Base-by-base conservation (phyloP, 2,113 vertebrate genomes). In the Festucalex cinctus region DNA sequence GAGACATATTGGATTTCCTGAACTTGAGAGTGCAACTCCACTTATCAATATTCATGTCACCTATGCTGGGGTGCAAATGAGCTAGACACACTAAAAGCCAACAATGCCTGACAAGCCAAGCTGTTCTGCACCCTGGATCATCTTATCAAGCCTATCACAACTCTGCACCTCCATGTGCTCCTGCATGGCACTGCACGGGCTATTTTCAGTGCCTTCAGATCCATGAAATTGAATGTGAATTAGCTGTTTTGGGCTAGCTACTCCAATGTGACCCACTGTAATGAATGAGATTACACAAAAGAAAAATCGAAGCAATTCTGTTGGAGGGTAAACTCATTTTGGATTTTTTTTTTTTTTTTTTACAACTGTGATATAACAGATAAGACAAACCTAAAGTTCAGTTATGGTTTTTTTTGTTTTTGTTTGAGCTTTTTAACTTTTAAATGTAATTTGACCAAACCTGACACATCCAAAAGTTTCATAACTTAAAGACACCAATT, bases 171-270 rank as follows among this genome's bases (percentile, higher is more conserved):
- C 82, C 68, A 71, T 75, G 76, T 76, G 79, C 69, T 81, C 80
- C 73, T 73, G 65, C 70, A 63, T 78, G 73, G 70, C 78, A 70
- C 62, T 65, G 85, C 84, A 76, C 73, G 69, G 83, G 80, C 81
- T 82, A 86, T 86, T 91, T 81, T 77, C 79, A 85, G 81, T 87
- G 85, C 85, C 87, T 89, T 84, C 74, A 83, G 80, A 81, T 80
- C 86, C 87, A 87, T 90, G 86, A 91, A 90, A 90, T 87, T 90
- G 85, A 85, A 83, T 82, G 77, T 59, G 77, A 87, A 88, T 89
- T 89, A 81, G 80, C 87, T 87, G 89, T 83, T 88, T 86, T 82
- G 70, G 76, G 66, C 70, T 73, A 60, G 78, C 69, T 75, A 64
- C 66, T 77, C 75, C 77, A 80, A 83, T 82, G 85, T 85, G 80